phyloP scores from a whole-genome alignment of 2,797 vertebrate species.

The Eulemur rubriventer region DNA sequence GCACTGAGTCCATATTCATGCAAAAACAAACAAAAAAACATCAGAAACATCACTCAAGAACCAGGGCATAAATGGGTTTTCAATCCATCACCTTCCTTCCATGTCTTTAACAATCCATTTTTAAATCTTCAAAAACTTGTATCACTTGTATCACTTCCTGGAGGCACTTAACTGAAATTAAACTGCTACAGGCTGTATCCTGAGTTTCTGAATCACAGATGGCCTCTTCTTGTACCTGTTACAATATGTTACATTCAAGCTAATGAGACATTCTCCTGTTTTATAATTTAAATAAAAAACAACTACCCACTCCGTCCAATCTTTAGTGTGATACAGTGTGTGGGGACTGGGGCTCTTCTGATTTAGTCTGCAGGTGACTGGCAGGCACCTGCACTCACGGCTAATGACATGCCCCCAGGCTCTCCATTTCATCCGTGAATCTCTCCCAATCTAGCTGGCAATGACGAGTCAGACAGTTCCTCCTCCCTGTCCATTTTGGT shows the following conservation, averaged over 20 bases:
- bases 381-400: accelerated
- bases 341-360: not conserved
- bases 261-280: not conserved
- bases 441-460: not conserved
- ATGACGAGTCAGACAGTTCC: not conserved
- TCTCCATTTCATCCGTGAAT: not conserved
- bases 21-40: not conserved
- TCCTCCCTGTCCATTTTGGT: not conserved
- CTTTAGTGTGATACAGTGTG: not conserved
- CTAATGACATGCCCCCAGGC: no score
- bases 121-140: slow-evolving; percentile 16
- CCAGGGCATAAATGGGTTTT: not conserved
- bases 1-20: not conserved
- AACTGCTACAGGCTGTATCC: not conserved
- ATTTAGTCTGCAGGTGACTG: not conserved
- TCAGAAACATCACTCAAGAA: not conserved
- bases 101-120: not conserved
- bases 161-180: not conserved
- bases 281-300: not conserved
- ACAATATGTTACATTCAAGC: not conserved
- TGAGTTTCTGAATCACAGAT: not conserved
- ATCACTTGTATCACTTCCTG: slow-evolving; percentile 1
- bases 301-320: not conserved
- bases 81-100: not conserved
- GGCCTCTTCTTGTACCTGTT: not conserved